Conservation (phyloP, 2,113 vertebrate genomes). For the Nasalis larvatus region DNA sequence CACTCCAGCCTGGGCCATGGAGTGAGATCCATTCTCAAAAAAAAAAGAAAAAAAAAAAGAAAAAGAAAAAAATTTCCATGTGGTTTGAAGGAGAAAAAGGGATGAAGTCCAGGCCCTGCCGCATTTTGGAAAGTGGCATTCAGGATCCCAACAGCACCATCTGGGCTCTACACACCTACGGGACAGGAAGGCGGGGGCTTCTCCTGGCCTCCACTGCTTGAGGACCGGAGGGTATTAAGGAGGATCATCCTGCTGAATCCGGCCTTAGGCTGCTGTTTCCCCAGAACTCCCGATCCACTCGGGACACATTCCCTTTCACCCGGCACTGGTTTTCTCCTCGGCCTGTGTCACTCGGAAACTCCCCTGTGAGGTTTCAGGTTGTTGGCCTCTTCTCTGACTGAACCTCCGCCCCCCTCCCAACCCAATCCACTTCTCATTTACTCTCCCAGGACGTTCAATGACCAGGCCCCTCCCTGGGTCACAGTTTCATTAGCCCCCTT, state of each 20-base stretch:
- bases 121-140: background rate
- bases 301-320: background rate
- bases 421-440: background rate
- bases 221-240: background rate
- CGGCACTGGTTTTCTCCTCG: background rate
- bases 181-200: fast-evolving
- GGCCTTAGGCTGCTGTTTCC: background rate
- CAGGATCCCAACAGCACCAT: no score
- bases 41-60: no score
- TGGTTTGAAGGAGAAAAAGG: background rate
- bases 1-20: no score
- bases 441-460: background rate
- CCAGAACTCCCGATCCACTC: background rate
- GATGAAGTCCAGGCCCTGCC: background rate
- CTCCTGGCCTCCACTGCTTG: fast-evolving
- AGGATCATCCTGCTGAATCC: background rate
- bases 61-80: no score
- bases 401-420: background rate
- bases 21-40: no score
- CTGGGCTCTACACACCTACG: background rate
- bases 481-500: background rate
- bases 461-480: background rate
- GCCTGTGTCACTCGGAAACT: background rate
- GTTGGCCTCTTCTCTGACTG: background rate
- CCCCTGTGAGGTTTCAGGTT: background rate